Evolutionary conservation across 2,797 vertebrate species (phyloP).

Genomic region (Loris lydekkerianus): DNA sequence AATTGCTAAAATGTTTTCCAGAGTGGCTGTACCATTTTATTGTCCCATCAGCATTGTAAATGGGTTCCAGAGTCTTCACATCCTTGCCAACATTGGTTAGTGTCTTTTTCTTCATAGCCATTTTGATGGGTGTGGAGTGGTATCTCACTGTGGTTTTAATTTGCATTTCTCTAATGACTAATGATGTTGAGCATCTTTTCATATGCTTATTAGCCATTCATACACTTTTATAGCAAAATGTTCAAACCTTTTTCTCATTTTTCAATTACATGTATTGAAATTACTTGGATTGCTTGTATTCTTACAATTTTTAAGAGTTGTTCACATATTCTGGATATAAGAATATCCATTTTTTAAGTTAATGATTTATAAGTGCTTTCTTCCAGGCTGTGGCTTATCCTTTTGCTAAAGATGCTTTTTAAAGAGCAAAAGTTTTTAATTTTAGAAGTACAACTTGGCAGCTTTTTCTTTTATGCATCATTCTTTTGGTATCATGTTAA

Average conservation of each 20-base stretch:
- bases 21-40: background rate
- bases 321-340: background rate
- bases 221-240: background rate
- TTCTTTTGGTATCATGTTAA: background rate
- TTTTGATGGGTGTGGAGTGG: background rate
- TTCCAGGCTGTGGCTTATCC: background rate
- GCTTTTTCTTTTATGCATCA: background rate
- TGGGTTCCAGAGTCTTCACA: background rate
- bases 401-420: conserved; percentile 11
- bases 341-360: background rate
- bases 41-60: background rate
- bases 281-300: background rate
- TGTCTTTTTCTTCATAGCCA: background rate
- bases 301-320: background rate
- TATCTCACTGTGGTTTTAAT: background rate
- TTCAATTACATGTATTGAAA: background rate
- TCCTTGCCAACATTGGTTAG: background rate
- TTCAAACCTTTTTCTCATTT: background rate
- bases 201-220: background rate
- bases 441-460: background rate
- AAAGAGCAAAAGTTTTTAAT: conserved; percentile 26
- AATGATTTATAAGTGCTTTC: background rate
- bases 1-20: background rate
- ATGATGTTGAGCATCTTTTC: background rate
- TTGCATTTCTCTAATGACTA: background rate